Percentiles rank a stretch among this genome's conserved stretches.
Conservation (phyloP, 2,888 invertebrate species). For the Epirrita christyi region DNA sequence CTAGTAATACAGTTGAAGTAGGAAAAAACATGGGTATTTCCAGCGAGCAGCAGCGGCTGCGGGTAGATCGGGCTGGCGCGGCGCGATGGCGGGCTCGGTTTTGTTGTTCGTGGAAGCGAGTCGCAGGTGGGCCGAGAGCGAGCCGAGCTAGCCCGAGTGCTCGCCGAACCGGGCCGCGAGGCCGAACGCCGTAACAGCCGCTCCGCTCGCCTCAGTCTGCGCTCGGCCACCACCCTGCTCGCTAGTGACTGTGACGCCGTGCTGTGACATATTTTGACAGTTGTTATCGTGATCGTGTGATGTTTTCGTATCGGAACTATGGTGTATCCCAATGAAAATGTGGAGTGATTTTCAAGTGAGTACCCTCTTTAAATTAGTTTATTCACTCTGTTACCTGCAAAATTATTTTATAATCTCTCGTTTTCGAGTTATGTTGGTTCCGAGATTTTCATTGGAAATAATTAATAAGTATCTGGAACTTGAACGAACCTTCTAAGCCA, state of each 20-base stretch:
- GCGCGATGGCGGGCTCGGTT: conserved; percentile 57
- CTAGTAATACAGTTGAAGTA: conserved; percentile 10
- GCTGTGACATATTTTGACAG: conserved; percentile 80
- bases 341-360: conserved; percentile 85
- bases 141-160: conserved; percentile 51
- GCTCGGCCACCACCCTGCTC: conserved; percentile 72
- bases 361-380: conserved; percentile 21
- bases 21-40: conserved; percentile 54
- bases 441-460: conserved; percentile 35
- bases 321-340: conserved; percentile 84
- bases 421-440: conserved; percentile 47
- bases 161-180: conserved; percentile 48
- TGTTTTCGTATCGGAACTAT: conserved; percentile 84
- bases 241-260: conserved; percentile 71
- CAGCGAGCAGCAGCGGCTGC: conserved; percentile 45
- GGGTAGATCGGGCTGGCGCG: conserved; percentile 55
- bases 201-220: conserved; percentile 69
- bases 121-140: conserved; percentile 74
- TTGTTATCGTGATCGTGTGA: conserved; percentile 83
- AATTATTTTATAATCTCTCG: conserved; percentile 41
- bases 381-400: conserved; percentile 12
- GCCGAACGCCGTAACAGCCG: conserved; percentile 53
- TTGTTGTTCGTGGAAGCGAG: conserved; percentile 78
- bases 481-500: conserved; percentile 11
- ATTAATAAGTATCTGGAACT: conserved; percentile 19